These are phyloP conservation scores for Diarsia brunnea DNA, from an alignment of 2,888 invertebrate species.

Conservation along the genomic window DNA sequence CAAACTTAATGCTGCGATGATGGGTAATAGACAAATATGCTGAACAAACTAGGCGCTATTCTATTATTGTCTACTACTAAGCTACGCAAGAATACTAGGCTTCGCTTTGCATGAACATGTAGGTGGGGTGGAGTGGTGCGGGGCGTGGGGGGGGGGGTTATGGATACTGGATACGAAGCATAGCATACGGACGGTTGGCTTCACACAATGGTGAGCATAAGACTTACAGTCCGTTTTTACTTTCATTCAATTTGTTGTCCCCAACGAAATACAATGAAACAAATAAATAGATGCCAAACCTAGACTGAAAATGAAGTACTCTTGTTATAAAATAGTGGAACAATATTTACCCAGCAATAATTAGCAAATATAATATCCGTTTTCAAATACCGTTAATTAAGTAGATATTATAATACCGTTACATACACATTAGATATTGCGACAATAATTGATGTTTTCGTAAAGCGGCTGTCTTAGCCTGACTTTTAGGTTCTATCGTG, in stretches of 20 bases:
- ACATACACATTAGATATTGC: background rate
- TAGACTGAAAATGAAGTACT: background rate
- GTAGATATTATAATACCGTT: background rate
- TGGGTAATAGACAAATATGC: no score
- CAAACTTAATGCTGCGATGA: no score
- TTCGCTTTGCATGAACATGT: background rate
- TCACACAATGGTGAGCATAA: background rate
- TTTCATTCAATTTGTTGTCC: background rate
- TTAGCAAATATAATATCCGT: background rate
- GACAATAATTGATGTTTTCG: slow-evolving; percentile 2
- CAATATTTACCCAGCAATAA: background rate
- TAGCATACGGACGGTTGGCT: background rate
- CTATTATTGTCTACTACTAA: background rate
- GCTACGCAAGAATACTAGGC: background rate
- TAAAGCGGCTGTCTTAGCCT: background rate
- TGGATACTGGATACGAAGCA: background rate
- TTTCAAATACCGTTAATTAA: background rate
- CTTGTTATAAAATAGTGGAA: background rate
- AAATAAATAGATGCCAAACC: slow-evolving; percentile 28
- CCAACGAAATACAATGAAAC: slow-evolving; percentile 21
- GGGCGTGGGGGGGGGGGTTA: no score
- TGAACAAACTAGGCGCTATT: background rate
- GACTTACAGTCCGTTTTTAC: background rate
- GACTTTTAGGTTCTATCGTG: background rate
- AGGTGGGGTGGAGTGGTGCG: background rate